Evolutionary conservation across 2,797 vertebrate genomes (phyloP), one percentile per base, ranked within the genome.

Genomic region (Leucoraja ocellata): DNA sequence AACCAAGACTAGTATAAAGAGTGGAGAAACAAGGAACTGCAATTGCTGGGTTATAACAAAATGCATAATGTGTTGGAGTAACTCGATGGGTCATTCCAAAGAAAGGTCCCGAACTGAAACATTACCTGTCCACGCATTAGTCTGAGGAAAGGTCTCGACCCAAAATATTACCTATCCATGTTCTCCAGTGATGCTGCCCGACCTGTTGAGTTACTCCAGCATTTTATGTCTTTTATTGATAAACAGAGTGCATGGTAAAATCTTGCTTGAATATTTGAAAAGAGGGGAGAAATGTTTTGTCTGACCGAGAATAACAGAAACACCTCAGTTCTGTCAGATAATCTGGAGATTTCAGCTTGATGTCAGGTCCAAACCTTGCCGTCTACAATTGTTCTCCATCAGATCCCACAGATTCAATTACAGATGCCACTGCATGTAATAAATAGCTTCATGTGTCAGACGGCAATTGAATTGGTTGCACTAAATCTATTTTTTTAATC

Each of bases 381-480:
- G 32, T 77, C 68, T n/a, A 65, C 86, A 83, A 88, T 93, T 93
- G 84, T 93, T 94, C 93, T 93, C 93, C 93, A 92, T 93, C 93
- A 91, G 91, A 77, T 93, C 93, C 46, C 90, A 39, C n/a, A 93
- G 77, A 93, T 93, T 91, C 58, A 93, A 93, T 93, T 91, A 93
- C 91, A 94, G 93, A 84, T 68, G 58, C 39, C 71, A 79, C 76
- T 91, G 93, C 93, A 79, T 91, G 28, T 78, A 93, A 93, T 93
- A 93, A 93, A 92, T 84, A 74, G 73, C 94, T 93, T 93, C 93
- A 93, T 92, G 83, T 92, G 93, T 93, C 91, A 84, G 91, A 90
- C 93, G 93, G 90, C 46, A 90, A 94, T 93, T 93, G 93, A 93
- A 94, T 94, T 93, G 93, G 86, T 83, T 73, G 78, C 92, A 63